Percentiles rank a stretch among this genome's conserved stretches.
Conservation (phyloP, 2,888 invertebrate species). For the Nesidiocoris tenuis region DNA sequence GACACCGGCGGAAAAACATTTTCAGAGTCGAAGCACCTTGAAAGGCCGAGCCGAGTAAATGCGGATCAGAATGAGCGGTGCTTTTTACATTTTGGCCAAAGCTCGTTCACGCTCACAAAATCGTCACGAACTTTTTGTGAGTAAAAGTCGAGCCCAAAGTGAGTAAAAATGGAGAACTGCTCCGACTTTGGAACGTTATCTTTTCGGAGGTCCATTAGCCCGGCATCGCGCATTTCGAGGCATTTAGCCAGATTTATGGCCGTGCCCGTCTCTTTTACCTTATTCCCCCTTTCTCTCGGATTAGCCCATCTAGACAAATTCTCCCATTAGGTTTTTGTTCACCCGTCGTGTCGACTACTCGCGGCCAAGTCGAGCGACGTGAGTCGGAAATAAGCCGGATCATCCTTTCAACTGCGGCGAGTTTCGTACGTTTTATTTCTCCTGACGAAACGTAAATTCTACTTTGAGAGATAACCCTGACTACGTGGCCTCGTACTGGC, state of each 20-base stretch:
- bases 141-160: not conserved
- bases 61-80: not conserved
- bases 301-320: slow-evolving; percentile 39
- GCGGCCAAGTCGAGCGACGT: not conserved
- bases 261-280: not conserved
- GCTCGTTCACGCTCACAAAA: not conserved
- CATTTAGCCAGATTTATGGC: slow-evolving; percentile 42
- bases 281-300: slow-evolving; percentile 9
- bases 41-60: not conserved
- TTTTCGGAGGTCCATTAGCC: slow-evolving; percentile 27
- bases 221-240: slow-evolving; percentile 6
- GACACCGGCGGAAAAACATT: too few species aligned
- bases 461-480: not conserved
- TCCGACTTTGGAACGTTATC: slow-evolving; percentile 9
- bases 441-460: not conserved
- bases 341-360: not conserved
- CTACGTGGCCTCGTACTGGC: not conserved
- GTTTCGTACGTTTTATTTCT: not conserved
- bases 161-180: not conserved
- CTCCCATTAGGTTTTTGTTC: slow-evolving; percentile 27
- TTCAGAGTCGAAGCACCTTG: not conserved
- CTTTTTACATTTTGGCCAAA: not conserved
- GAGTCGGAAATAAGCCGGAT: slow-evolving; percentile 33
- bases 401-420: slow-evolving; percentile 4
- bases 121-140: not conserved